Percentiles rank a stretch among this genome's conserved stretches.
Conservation (phyloP, 2,797 vertebrate species). For the Loris lydekkerianus region DNA sequence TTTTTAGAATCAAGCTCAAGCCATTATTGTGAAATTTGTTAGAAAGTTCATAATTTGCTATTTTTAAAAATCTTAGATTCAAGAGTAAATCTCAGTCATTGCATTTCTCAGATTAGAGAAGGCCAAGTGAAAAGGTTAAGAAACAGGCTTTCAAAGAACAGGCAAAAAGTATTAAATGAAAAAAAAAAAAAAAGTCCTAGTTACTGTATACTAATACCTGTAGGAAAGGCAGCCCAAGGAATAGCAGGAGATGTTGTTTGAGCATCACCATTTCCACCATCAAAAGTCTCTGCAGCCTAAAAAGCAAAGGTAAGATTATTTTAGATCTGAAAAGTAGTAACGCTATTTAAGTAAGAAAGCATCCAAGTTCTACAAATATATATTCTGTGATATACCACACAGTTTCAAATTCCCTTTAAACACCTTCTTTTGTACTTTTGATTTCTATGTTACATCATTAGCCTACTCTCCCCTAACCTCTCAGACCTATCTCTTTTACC, state of each 20-base stretch:
- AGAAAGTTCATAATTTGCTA: not conserved
- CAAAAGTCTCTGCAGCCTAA: slow-evolving; percentile 90
- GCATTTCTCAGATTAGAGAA: slow-evolving; percentile 22
- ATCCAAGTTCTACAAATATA: not conserved
- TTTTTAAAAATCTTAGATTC: not conserved
- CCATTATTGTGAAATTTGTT: not conserved
- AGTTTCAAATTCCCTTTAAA: not conserved
- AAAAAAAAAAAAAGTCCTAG: not conserved
- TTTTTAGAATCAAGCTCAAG: slow-evolving; percentile 13
- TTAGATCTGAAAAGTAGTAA: not conserved
- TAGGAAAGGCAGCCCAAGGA: slow-evolving; percentile 91
- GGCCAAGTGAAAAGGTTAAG: not conserved
- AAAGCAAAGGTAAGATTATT: slow-evolving; percentile 62
- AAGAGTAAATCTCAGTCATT: not conserved
- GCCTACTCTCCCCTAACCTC: not conserved
- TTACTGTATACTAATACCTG: slow-evolving; percentile 86
- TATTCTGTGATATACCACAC: not conserved
- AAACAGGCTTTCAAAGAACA: slow-evolving; percentile 24
- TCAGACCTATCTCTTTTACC: not conserved
- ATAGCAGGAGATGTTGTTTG: slow-evolving; percentile 89
- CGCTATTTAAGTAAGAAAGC: not conserved
- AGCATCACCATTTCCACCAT: slow-evolving; percentile 87
- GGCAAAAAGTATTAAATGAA: not conserved
- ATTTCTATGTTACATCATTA: not conserved
- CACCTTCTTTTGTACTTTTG: not conserved